Evolutionary conservation across 1,140 invertebrate species (phyloP).

Genomic region (Oppia nitens): DNA sequence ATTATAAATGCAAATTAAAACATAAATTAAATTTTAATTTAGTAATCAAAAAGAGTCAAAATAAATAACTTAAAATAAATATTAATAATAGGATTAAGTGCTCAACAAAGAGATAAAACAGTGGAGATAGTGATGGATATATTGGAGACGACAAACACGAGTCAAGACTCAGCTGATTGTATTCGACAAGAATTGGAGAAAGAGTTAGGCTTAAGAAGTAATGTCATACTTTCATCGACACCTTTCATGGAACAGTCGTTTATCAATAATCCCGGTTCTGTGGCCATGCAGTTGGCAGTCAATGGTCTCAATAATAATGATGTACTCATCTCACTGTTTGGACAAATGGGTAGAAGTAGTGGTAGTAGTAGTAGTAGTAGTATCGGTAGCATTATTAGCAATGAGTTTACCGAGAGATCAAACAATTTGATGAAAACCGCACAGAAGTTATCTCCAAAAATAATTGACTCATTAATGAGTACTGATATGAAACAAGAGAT

Average conservation of each 20-base stretch:
- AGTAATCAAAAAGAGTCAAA: too few species aligned
- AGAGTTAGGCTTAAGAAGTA: neutral
- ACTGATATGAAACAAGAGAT: conserved; percentile 4
- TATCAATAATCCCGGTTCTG: neutral
- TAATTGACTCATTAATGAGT: conserved; percentile 9
- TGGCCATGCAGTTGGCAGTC: neutral
- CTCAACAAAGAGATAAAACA: neutral
- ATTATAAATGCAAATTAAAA: too few species aligned
- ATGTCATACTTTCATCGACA: neutral
- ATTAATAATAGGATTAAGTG: neutral
- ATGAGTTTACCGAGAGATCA: neutral
- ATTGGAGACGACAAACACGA: neutral
- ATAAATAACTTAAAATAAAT: too few species aligned
- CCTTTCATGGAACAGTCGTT: neutral
- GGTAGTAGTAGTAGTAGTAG: too few species aligned
- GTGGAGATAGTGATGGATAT: neutral
- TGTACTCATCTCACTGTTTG: neutral
- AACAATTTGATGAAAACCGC: conserved; percentile 3
- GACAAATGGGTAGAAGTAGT: neutral
- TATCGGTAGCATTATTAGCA: too few species aligned
- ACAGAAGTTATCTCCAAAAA: neutral
- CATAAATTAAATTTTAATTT: too few species aligned
- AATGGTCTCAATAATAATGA: neutral
- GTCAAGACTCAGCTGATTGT: neutral
- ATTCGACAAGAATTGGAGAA: neutral